Percentiles rank a stretch among this genome's conserved stretches.
Conservation (phyloP, 2,888 invertebrate species). For the Epinotia brunnichana region DNA sequence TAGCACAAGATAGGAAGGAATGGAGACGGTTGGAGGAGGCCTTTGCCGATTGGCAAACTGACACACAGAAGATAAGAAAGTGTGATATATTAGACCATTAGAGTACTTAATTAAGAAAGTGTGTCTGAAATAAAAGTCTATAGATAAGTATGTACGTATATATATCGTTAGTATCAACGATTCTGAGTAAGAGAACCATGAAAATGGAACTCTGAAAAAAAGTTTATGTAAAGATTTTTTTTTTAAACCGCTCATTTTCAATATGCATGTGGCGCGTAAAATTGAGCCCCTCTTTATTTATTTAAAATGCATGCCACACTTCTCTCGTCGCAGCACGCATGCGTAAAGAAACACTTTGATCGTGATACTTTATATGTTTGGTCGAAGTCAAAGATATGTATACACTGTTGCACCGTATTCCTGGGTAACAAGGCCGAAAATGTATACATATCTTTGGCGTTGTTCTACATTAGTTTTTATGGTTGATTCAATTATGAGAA, state of each 20-base stretch:
- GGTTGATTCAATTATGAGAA: not conserved
- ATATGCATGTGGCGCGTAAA: not conserved
- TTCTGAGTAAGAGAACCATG: no score
- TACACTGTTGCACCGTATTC: not conserved
- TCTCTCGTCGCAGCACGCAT: slow-evolving; percentile 7
- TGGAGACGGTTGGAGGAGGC: no score
- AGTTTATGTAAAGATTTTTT: no score
- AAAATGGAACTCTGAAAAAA: no score
- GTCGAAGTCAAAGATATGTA: not conserved
- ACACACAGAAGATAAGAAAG: no score
- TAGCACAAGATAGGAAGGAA: no score
- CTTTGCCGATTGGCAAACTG: no score
- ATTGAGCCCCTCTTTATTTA: not conserved
- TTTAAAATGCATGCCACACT: not conserved
- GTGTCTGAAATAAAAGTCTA: no score
- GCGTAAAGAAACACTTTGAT: slow-evolving; percentile 3
- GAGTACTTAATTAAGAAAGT: no score
- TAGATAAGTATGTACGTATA: no score
- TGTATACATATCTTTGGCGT: not conserved
- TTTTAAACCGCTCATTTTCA: not conserved
- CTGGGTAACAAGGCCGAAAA: not conserved
- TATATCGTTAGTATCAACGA: no score
- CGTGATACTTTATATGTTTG: not conserved
- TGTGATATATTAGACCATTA: no score
- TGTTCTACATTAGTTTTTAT: not conserved